Percentiles rank a stretch among this genome's conserved stretches.
These are phyloP conservation scores for Laothoe populi DNA, from an alignment of 2,888 invertebrate genomes.

Conservation along the genomic window DNA sequence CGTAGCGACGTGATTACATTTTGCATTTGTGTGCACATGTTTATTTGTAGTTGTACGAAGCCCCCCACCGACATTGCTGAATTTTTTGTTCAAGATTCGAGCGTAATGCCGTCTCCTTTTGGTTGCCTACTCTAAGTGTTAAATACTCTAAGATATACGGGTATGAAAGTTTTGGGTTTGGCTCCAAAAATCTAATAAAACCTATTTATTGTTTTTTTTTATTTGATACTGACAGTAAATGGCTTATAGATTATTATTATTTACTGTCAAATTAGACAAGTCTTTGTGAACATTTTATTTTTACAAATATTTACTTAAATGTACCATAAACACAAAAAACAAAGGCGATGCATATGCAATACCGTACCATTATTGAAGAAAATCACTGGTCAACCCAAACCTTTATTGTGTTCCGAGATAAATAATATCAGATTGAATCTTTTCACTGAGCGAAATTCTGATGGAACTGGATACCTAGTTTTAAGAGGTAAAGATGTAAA, in stretches of 20 bases:
- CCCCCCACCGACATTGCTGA: no score
- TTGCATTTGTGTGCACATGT: no score
- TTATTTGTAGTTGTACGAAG: no score
- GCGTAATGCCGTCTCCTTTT: no score
- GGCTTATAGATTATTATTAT: neutral
- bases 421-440: constrained; percentile 65
- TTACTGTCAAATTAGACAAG: constrained; percentile 2
- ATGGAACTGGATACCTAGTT: constrained; percentile 79
- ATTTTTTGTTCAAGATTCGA: no score
- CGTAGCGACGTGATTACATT: no score
- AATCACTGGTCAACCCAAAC: constrained; percentile 54
- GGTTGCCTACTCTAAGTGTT: no score
- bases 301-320: constrained; percentile 13
- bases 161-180: no score
- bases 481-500: constrained; percentile 80
- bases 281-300: neutral
- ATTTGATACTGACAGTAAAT: neutral
- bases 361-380: constrained; percentile 50
- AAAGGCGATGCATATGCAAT: constrained; percentile 65
- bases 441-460: constrained; percentile 81
- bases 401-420: constrained; percentile 49
- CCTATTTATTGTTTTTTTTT: no score
- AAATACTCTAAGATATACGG: no score
- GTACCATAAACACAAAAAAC: constrained; percentile 31
- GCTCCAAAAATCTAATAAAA: no score